Base-by-base conservation (phyloP, 2,888 invertebrate species). In the Plebejus argus region DNA sequence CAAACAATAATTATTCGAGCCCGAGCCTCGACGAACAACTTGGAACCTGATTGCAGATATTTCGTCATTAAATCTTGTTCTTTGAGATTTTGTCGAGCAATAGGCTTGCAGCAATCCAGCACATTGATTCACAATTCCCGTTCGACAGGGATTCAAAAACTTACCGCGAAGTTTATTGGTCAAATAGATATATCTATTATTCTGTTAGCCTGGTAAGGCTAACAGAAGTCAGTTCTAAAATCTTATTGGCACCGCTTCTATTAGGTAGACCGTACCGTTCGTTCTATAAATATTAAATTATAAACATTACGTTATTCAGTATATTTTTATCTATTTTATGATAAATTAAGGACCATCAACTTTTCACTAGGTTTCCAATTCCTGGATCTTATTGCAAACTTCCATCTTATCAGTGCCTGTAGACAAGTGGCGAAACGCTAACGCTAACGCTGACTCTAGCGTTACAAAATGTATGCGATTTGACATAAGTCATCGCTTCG, bases 1-100 rank as follows among this genome's bases (percentile, higher is more conserved):
- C 78, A 76, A 79, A 77, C 72, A 76, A 76, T 78, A 78, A 76
- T 80, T 77, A 79, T 75, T 78, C 72, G 66, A 77, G 76, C 77
- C 58, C 76, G 78, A 53, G 53, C 18, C 53, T 70, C 71, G 76
- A 71, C 71, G 76, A 53, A 75, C 61, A 23, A 76, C 66, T 33
- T 53, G 71, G 76, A 28, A 23, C 12, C 28, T 28, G 66, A 66
- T 28, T 66, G 66, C 12, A 66, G 10, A 15, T 66, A 28, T 28
- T 28, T 66, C 53, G 53, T 53, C 53, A 53, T 53, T 53, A 53
- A 53, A 53, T 53, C 53, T 53, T 53, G 53, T 53, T 53, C 53
- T 53, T 15, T 18, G 18, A 53, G 18, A 53, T 53, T 58, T 58
- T 58, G 15, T 66, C 12, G 23, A 66, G 23, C 12, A n/a, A n/a